phyloP scores from a whole-genome alignment of 23 tunicate genomes.

The Diplosoma virens region DNA sequence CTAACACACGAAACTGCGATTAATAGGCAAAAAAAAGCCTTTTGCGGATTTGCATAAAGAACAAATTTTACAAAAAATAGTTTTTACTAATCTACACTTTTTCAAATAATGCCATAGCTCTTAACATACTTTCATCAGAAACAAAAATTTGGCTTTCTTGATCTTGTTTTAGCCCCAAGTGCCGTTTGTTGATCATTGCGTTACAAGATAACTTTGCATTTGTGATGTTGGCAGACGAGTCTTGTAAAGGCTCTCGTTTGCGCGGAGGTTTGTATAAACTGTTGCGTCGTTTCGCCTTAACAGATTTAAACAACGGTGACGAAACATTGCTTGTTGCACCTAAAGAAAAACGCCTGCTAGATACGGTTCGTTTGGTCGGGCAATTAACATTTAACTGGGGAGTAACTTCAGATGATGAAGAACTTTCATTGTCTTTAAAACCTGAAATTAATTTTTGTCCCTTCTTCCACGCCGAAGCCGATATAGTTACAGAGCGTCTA shows the following conservation, averaged over 20 bases:
- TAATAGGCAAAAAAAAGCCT: no score
- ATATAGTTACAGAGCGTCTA: no score
- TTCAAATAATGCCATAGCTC: slow-evolving; percentile 31
- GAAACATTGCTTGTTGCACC: not conserved
- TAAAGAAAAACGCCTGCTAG: not conserved
- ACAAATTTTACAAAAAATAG: no score
- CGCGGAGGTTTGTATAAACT: slow-evolving; percentile 31
- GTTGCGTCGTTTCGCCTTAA: slow-evolving; percentile 29
- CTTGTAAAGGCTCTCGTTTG: not conserved
- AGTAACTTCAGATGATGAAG: no score
- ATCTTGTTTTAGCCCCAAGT: slow-evolving; percentile 10
- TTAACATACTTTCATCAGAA: slow-evolving; percentile 34
- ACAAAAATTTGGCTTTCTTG: slow-evolving; percentile 28
- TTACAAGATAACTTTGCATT: not conserved
- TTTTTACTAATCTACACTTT: slow-evolving; percentile 1
- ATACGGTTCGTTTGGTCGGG: no score
- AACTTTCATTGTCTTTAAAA: no score
- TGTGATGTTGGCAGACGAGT: not conserved
- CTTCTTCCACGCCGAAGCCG: no score
- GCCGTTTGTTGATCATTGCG: not conserved
- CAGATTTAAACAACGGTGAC: not conserved
- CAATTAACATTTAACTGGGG: no score
- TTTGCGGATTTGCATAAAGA: no score
- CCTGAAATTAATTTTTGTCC: no score
- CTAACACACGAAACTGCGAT: no score